A percentile compares a stretch with the other conserved stretches of the same genome.
Conservation (phyloP, 2,888 invertebrate genomes). For the Entomobrya proxima region DNA sequence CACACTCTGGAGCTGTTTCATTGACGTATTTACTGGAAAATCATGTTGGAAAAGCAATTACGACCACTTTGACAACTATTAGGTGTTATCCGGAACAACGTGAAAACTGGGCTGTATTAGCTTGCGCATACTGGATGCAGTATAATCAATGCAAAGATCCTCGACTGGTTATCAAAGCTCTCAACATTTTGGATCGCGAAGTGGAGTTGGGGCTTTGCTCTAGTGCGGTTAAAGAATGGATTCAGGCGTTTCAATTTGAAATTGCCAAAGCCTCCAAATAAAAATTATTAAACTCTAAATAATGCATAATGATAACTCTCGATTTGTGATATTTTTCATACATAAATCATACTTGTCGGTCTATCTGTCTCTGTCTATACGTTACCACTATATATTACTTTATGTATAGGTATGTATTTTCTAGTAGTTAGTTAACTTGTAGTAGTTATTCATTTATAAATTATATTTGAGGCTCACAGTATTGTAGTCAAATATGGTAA, state of each 20-base stretch:
- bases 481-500: too few relatives aligned
- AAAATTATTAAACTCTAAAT: not conserved
- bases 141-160: conserved; percentile 48
- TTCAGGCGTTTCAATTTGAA: conserved; percentile 38
- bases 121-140: conserved; percentile 66
- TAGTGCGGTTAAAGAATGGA: conserved; percentile 43
- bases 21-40: conserved; percentile 69
- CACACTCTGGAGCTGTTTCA: conserved; percentile 63
- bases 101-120: conserved; percentile 71
- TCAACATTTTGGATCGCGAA: conserved; percentile 61
- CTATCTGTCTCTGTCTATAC: not conserved
- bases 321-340: not conserved
- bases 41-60: conserved; percentile 63
- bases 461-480: too few relatives aligned
- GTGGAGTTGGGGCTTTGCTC: conserved; percentile 42
- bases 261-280: conserved; percentile 38
- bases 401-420: too few relatives aligned
- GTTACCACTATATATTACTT: not conserved
- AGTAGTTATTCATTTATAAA: too few relatives aligned
- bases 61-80: conserved; percentile 70
- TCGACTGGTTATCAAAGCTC: not conserved
- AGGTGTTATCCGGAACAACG: conserved; percentile 64
- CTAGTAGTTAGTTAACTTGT: too few relatives aligned
- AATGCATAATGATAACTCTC: not conserved
- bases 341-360: not conserved